These are phyloP conservation scores for Elymnias hypermnestra DNA, from an alignment of 1,140 invertebrate genomes.

Conservation along the genomic window DNA sequence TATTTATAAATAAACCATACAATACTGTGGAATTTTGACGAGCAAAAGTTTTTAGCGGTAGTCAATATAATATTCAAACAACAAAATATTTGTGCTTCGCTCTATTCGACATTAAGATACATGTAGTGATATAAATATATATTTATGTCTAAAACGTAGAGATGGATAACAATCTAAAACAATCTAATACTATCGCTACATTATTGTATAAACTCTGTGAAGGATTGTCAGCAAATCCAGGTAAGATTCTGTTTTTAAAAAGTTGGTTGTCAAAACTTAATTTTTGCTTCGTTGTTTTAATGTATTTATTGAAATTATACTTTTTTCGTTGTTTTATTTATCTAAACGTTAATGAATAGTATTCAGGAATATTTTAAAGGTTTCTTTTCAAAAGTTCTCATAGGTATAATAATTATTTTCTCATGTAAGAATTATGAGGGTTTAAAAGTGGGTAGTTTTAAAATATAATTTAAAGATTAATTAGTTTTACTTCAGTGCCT, in stretches of 20 bases:
- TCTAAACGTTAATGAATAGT: conserved; percentile 30
- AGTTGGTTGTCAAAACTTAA: conserved; percentile 28
- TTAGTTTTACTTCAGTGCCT: too few relatives aligned
- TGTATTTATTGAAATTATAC: conserved; percentile 13
- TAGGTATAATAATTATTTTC: conserved; percentile 7
- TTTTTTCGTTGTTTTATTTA: conserved; percentile 9
- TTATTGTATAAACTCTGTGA: conserved; percentile 58
- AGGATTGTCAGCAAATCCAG: conserved; percentile 55
- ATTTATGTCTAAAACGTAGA: background rate
- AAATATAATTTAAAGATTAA: too few relatives aligned
- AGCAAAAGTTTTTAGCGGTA: too few relatives aligned
- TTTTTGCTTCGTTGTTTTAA: conserved; percentile 3
- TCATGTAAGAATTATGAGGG: too few relatives aligned
- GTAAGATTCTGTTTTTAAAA: conserved; percentile 56
- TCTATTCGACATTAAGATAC: too few relatives aligned
- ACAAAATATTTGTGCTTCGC: too few relatives aligned
- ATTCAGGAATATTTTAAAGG: conserved; percentile 47
- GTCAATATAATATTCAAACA: too few relatives aligned
- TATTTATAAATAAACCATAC: too few relatives aligned
- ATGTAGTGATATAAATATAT: too few relatives aligned
- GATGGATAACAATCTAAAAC: conserved; percentile 53
- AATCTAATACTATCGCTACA: conserved; percentile 38
- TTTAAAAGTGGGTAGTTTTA: too few relatives aligned
- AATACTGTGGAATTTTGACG: too few relatives aligned
- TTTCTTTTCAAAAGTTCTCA: conserved; percentile 25